These are phyloP conservation scores for Tinea pellionella DNA, from an alignment of 2,888 invertebrate genomes.

Conservation along the genomic window DNA sequence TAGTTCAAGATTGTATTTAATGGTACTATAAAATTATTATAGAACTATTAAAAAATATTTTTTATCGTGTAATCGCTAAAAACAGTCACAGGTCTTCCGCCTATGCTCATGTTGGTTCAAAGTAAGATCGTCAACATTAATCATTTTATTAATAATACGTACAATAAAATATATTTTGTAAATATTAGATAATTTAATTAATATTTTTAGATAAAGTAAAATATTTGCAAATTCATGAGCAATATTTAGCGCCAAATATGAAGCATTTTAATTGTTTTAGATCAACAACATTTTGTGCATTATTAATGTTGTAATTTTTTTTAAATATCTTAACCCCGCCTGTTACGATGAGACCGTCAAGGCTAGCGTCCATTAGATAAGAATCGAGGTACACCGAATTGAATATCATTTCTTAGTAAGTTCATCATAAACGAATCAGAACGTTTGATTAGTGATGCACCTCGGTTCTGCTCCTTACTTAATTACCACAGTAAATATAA, in stretches of 20 bases:
- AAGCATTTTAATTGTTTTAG: background rate
- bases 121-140: background rate
- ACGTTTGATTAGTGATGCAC: no score
- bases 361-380: no score
- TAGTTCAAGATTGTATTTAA: background rate
- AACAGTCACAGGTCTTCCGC: constrained; percentile 10
- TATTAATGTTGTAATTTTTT: no score
- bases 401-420: no score
- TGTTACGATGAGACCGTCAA: no score
- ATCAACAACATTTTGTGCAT: no score
- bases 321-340: no score
- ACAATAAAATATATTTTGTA: background rate
- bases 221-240: constrained; percentile 22
- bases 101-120: constrained; percentile 10
- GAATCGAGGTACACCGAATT: no score
- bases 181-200: background rate
- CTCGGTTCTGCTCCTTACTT: no score
- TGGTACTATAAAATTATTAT: background rate
- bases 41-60: background rate
- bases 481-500: no score
- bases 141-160: background rate
- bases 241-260: constrained; percentile 40
- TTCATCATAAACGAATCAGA: no score
- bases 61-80: background rate
- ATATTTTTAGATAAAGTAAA: background rate